A percentile compares a stretch with the other conserved stretches of the same genome.
These are phyloP conservation scores for Meta bourneti DNA, from an alignment of 2,888 invertebrate genomes.

Conservation along the genomic window DNA sequence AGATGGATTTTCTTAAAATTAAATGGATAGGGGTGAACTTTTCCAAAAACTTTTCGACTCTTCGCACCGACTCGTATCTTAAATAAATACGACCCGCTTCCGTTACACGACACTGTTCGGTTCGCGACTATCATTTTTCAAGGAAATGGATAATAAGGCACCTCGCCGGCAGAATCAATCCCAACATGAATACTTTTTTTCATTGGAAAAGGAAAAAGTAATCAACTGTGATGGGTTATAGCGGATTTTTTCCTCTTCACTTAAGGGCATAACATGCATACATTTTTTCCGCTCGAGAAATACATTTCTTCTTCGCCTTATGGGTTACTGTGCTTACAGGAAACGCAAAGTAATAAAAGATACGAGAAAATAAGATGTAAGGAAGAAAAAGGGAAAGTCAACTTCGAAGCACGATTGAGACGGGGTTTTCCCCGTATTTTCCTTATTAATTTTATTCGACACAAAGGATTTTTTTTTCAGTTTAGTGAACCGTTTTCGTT, in stretches of 20 bases:
- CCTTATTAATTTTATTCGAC: not conserved
- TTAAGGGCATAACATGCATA: not conserved
- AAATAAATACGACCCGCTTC: not conserved
- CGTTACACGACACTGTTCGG: not conserved
- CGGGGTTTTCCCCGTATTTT: not conserved
- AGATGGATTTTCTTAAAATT: not conserved
- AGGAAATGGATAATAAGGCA: not conserved
- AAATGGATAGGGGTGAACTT: not conserved
- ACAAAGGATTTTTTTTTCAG: not conserved
- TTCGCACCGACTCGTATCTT: not conserved
- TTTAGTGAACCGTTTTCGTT: no score
- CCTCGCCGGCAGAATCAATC: not conserved
- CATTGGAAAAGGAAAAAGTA: not conserved
- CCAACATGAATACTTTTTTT: not conserved
- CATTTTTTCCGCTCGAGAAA: not conserved
- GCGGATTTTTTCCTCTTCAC: not conserved
- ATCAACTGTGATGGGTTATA: constrained; percentile 1
- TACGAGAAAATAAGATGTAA: not conserved
- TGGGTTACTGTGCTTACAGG: not conserved
- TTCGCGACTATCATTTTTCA: not conserved
- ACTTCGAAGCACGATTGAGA: not conserved
- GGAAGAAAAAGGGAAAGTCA: not conserved
- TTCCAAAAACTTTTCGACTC: not conserved
- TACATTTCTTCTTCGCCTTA: not conserved
- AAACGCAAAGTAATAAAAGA: not conserved